Evolutionary conservation across 2,797 vertebrate species (phyloP), one percentile per base, ranked within the genome.

Genomic region (Hipposideros larvatus): DNA sequence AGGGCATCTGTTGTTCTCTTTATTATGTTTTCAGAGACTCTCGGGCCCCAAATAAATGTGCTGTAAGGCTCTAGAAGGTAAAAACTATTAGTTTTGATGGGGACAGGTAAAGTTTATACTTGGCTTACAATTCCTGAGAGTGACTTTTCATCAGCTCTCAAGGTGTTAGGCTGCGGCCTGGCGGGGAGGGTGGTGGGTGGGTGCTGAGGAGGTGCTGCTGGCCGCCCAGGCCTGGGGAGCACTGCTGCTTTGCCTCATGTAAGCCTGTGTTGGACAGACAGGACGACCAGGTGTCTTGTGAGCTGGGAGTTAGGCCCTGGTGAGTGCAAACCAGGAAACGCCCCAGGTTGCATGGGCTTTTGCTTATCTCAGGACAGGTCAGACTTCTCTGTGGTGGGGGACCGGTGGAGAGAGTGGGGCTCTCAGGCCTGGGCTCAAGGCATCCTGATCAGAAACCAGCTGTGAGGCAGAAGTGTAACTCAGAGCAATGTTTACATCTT

Each of bases 21-120:
- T 90, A 61, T 83, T 79, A 46, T 43, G 65, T 94, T 94, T 95
- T 68, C 46, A 91, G 68, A 87, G 66, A 65, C 34, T 87, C 75
- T 88, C 18, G 2, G 55, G 13, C 83, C 79, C 65, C 34, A 87
- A 48, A n/a, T 59, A 87, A 84, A 48, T 55, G 66, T 79, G 63
- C 26, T 83, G 57, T 21, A 74, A 51, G 34, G 68, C 79, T 88
- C 41, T 18, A 51, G 61, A 79, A 82, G 37, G 41, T 53, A 53
- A 84, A 93, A 82, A 1, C 41, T 4, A 1, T 26, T 83, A 14
- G 6, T 24, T 34, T 28, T 31, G 55, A 61, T 46, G 21, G 28
- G 21, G 53, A 87, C 65, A 93, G 78, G 89, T 95, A 61, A 0
- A 9, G 92, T 90, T 97, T 96, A 93, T 95, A 95, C 94, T 97